Evolutionary conservation across 2,888 invertebrate genomes (phyloP).

Genomic region (Anoplius nigerrimus): DNA sequence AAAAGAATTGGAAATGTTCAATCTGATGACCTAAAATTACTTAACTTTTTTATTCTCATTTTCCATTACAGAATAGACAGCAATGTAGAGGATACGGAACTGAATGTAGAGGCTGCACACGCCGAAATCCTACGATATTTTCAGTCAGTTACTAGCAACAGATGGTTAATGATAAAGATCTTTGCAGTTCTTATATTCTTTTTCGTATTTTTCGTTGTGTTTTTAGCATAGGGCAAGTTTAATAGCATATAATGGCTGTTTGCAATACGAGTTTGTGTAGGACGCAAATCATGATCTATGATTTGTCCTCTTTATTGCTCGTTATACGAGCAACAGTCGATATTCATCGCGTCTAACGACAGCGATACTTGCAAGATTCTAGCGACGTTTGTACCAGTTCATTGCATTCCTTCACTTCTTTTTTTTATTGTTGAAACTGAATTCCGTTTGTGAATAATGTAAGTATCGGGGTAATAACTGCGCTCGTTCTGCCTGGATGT

Average conservation of each 20-base stretch:
- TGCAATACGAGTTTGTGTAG: constrained; percentile 23
- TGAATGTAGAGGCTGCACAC: constrained; percentile 99
- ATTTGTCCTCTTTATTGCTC: background rate
- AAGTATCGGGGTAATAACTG: constrained; percentile 44
- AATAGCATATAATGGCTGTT: background rate
- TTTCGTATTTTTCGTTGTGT: constrained; percentile 98
- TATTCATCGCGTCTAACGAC: background rate
- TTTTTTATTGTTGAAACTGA: no score
- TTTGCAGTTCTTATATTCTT: constrained; percentile 99
- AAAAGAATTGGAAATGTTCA: constrained; percentile 29
- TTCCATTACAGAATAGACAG: constrained; percentile 87
- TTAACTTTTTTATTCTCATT: background rate
- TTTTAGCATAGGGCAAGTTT: constrained; percentile 84
- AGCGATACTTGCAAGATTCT: no score
- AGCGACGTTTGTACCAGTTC: no score
- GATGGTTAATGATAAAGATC: constrained; percentile 99
- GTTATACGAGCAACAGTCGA: constrained; percentile 11
- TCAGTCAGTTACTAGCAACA: constrained; percentile 95
- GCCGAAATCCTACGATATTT: constrained; percentile 98
- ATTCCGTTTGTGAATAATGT: constrained; percentile 51
- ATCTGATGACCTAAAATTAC: background rate
- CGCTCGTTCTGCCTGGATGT: constrained; percentile 35
- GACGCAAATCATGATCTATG: constrained; percentile 1
- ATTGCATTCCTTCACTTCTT: constrained; percentile 50
- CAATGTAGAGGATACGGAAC: constrained; percentile 95